phyloP scores from a whole-genome alignment of 2,113 vertebrate genomes.

The Aphelocoma coerulescens region DNA sequence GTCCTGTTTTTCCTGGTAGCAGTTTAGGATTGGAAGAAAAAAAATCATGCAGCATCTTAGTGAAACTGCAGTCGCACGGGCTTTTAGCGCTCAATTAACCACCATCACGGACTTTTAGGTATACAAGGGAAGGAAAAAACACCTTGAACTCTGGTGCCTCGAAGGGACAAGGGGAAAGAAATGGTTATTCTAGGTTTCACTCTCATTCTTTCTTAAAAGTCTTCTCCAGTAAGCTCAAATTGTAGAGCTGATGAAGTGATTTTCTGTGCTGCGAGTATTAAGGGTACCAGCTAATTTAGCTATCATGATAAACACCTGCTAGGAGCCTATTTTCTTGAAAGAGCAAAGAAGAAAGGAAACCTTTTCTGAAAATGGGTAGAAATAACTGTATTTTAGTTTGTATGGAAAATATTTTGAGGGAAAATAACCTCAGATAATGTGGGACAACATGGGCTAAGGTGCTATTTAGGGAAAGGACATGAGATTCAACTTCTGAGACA shows the following conservation, averaged over 20 bases:
- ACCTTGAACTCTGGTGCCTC: slow-evolving; percentile 35
- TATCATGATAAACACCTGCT: slow-evolving; percentile 49
- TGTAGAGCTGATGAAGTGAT: slow-evolving; percentile 51
- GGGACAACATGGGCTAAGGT: not conserved
- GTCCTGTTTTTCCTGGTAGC: not conserved
- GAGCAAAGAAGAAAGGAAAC: not conserved
- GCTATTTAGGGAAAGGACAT: not conserved
- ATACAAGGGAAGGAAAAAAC: not conserved
- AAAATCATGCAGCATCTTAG: not conserved
- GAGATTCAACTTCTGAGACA: not conserved
- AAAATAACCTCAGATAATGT: slow-evolving; percentile 12
- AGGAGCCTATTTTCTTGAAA: slow-evolving; percentile 31
- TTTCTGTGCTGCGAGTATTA: slow-evolving; percentile 31
- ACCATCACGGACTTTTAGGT: not conserved
- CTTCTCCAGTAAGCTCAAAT: slow-evolving; percentile 27
- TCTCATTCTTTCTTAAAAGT: slow-evolving; percentile 36
- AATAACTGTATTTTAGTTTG: slow-evolving; percentile 9
- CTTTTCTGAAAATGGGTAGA: slow-evolving; percentile 10
- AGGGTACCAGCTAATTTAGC: slow-evolving; percentile 43
- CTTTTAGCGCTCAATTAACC: slow-evolving; percentile 47
- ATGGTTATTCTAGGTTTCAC: slow-evolving; percentile 36
- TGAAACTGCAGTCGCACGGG: not conserved
- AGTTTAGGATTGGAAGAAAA: not conserved
- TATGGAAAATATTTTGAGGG: slow-evolving; percentile 28
- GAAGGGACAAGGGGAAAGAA: slow-evolving; percentile 30